A percentile compares a stretch with the other conserved stretches of the same genome.
Conservation (phyloP, 2,113 vertebrate species). For the Gymnorhina tibicen region DNA sequence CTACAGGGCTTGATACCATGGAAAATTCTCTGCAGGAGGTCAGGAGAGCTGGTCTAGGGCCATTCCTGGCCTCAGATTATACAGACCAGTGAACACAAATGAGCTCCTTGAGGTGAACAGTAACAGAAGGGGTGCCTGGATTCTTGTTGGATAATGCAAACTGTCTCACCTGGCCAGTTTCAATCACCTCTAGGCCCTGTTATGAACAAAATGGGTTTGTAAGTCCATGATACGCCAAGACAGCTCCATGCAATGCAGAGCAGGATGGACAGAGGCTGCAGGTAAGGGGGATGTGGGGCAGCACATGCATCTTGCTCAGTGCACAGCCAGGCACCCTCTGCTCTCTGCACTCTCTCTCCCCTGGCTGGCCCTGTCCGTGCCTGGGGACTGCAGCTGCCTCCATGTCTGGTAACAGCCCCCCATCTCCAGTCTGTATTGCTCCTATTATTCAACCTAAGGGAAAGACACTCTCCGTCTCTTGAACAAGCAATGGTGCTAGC, state of each 20-base stretch:
- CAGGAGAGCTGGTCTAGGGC: neutral
- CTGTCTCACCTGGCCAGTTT: neutral
- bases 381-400: neutral
- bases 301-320: neutral
- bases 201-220: neutral
- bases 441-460: neutral
- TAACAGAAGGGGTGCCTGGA: neutral
- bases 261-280: neutral
- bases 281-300: neutral
- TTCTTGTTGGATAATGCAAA: neutral
- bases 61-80: neutral
- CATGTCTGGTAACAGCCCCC: neutral
- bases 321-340: neutral
- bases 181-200: neutral
- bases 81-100: neutral
- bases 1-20: neutral
- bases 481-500: neutral
- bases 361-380: neutral
- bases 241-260: neutral
- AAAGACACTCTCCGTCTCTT: neutral
- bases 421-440: neutral
- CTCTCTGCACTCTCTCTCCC: neutral
- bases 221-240: neutral
- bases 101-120: neutral
- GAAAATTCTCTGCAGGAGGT: neutral